phyloP scores from a whole-genome alignment of 2,888 invertebrate species.

The Xylophagus ater region DNA sequence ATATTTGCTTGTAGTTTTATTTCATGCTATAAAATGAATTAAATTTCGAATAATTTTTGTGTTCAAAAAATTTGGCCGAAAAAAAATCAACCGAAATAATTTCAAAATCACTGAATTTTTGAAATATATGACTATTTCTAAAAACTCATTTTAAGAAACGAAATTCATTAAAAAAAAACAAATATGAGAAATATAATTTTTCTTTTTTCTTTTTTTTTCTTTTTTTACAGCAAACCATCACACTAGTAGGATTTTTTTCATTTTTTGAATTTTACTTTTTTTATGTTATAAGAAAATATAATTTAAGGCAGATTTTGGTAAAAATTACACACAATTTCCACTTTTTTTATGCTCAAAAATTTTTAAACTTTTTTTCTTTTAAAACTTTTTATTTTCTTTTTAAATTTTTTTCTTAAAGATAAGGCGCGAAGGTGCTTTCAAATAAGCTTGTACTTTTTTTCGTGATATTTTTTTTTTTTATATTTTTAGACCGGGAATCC shows the following conservation, averaged over 20 bases:
- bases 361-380: slow-evolving; percentile 25
- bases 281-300: slow-evolving; percentile 49
- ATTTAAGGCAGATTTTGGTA: slow-evolving; percentile 57
- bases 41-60: too few relatives aligned
- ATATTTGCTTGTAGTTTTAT: too few relatives aligned
- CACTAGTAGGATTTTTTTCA: slow-evolving; percentile 18
- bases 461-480: slow-evolving; percentile 44
- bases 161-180: too few relatives aligned
- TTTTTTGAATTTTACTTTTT: slow-evolving; percentile 15
- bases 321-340: slow-evolving; percentile 44
- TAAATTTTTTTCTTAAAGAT: slow-evolving; percentile 47
- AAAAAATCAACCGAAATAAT: too few relatives aligned
- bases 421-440: slow-evolving; percentile 63
- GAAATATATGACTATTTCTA: too few relatives aligned
- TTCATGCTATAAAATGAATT: too few relatives aligned
- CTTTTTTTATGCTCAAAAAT: slow-evolving; percentile 26
- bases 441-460: slow-evolving; percentile 61
- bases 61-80: too few relatives aligned
- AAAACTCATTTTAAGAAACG: too few relatives aligned
- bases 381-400: slow-evolving; percentile 32
- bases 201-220: slow-evolving; percentile 5
- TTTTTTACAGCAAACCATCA: slow-evolving; percentile 17
- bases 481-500: slow-evolving; percentile 46
- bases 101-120: too few relatives aligned
- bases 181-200: slow-evolving; percentile 11